Evolutionary conservation across 1,140 invertebrate species (phyloP), one percentile per base, ranked within the genome.

Genomic region (Vanessa tameamea): DNA sequence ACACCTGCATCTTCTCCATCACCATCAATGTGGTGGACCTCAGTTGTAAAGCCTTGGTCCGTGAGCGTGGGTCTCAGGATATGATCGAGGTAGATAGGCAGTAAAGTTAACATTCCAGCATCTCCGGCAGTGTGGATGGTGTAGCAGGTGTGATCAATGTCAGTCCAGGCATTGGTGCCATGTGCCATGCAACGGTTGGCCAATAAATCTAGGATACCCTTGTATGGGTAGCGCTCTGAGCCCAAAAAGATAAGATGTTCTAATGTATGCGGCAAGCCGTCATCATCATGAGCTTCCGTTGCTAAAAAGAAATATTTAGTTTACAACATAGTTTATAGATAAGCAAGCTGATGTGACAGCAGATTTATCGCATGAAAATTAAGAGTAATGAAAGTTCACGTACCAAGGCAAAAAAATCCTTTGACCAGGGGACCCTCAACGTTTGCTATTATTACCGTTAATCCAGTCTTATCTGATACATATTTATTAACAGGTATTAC

Each of bases 221-320:
- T 97, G 81, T 97, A 98, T 0, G 98, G 98, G 92, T 98, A 98
- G 0, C 96, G 94, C 88, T 98, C 95, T 85, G 97, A 98, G 1
- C 98, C 98, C 83, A 99, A 93, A 91, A 99, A 99, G 20, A 99
- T 95, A 9, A 99, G 94, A 93, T 99, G 98, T 85, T 99, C 98
- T 87, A 99, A 92, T 14, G 98, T 98, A 85, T 99, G 98, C 0
- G 98, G 98, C 51, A 99, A 87, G 5, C 98, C 98, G 94, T 98
- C 97, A 93, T 98, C 97, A 92, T 98, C 97, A 85, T 96, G 94
- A 0, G 97, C 96, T 94, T 98, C 97, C 14, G 98, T 99, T 20
- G 96, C 97, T 98, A 13, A 31, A 69, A 43, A 43, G 9, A 11
- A 9, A 57, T 48, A 23, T 63, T 37, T 59, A 16, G 11, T 68